Evolutionary conservation across 2,113 vertebrate genomes (phyloP), one percentile per base, ranked within the genome.

Genomic region (Hippocampus mohnikei): DNA sequence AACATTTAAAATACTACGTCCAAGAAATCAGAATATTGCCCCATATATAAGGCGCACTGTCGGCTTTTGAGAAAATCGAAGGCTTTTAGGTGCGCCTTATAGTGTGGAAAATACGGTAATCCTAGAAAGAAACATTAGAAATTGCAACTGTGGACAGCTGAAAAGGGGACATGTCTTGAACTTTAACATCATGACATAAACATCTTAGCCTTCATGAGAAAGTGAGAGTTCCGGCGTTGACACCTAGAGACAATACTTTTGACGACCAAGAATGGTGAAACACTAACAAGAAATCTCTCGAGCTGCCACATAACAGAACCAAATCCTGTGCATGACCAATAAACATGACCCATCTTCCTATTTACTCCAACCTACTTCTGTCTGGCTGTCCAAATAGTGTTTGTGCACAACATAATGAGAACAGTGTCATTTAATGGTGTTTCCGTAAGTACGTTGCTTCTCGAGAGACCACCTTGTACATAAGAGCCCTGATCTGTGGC

Each of bases 401-500:
- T 33, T 60, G 58, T 60, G 27, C 20, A 29, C 58, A 60, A 60
- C 12, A 60, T 33, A 16, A 60, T 53, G 52, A 53, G 52, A 53
- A 53, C n/a, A 9, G 48, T 10, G 58, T 29, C 29, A 27, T 60
- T 16, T 7, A 60, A 29, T 33, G 27, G 6, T 8, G 25, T 33
- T 60, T 60, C 29, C 18, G 2, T 33, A 33, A 60, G 58, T 53
- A 23, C 33, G 29, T 42, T 40, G 23, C 69, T 37, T 55, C 76
- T 69, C 48, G 44, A 59, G 42, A 33, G 70, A 69, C 15, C 46
- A 46, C 59, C 48, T 62, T 71, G 44, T 68, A 66, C 53, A 68
- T 29, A 61, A 74, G 63, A 44, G 2, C 11, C 27, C 27, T 71
- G 55, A 74, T 81, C 65, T 58, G 67, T 37, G 46, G 27, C 65